A percentile compares a stretch with the other conserved stretches of the same genome.
Conservation (phyloP, 2,888 invertebrate species). For the Malthinus seriepunctatus region DNA sequence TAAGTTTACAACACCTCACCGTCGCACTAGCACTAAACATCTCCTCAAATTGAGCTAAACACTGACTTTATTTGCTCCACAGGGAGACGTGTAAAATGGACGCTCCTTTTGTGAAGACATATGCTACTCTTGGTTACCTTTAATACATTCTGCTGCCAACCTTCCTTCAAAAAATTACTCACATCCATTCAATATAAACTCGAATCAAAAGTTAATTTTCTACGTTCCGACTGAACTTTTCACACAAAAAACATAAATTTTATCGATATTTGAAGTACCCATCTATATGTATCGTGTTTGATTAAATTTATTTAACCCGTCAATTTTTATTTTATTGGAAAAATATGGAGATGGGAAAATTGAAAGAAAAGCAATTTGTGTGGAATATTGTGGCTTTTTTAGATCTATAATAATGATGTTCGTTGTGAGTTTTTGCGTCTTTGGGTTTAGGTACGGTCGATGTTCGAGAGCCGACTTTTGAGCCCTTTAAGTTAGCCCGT, state of each 20-base stretch:
- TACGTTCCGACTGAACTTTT: constrained; percentile 1
- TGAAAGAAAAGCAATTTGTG: background rate
- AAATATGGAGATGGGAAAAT: too few species aligned
- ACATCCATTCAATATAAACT: constrained; percentile 10
- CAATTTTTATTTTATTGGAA: too few species aligned
- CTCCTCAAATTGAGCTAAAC: constrained; percentile 27
- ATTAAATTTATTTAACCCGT: background rate
- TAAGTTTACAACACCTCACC: constrained; percentile 61
- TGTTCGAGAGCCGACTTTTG: constrained; percentile 38
- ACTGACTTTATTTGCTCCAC: constrained; percentile 56
- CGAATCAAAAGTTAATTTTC: constrained; percentile 8
- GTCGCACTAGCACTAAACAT: constrained; percentile 29
- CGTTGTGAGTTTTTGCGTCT: constrained; percentile 13
- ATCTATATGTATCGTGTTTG: background rate
- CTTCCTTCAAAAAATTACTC: constrained; percentile 24
- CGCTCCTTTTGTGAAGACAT: constrained; percentile 91
- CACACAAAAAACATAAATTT: background rate
- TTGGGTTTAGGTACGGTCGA: constrained; percentile 24
- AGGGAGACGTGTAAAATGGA: constrained; percentile 86
- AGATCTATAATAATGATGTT: constrained; percentile 8
- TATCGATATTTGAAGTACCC: background rate
- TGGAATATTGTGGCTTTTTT: too few species aligned
- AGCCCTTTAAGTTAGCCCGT: constrained; percentile 42
- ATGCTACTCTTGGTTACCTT: constrained; percentile 91
- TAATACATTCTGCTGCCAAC: constrained; percentile 57